phyloP scores from a whole-genome alignment of 2,113 vertebrate genomes.

The Epinephelus fuscoguttatus region DNA sequence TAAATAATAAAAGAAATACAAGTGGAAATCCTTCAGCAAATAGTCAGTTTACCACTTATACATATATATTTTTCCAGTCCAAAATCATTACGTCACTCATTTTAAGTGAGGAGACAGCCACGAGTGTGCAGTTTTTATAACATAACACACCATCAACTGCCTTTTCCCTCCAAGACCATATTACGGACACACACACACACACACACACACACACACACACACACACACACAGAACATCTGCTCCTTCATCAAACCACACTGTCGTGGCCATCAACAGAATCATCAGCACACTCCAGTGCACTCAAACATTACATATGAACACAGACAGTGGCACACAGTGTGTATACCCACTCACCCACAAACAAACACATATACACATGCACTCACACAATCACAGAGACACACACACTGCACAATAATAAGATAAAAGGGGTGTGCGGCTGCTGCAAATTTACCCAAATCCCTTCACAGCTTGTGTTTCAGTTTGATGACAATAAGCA shows the following conservation, averaged over 20 bases:
- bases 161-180: slow-evolving; percentile 4
- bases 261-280: slow-evolving; percentile 21
- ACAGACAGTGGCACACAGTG: not conserved
- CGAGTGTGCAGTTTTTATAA: not conserved
- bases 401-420: not conserved
- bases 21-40: not conserved
- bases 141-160: slow-evolving; percentile 16
- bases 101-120: not conserved
- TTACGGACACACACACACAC: slow-evolving; percentile 4
- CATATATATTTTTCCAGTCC: too few relatives aligned
- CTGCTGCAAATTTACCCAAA: slow-evolving; percentile 38
- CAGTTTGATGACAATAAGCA: slow-evolving; percentile 36
- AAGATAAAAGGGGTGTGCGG: slow-evolving; percentile 25
- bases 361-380: not conserved
- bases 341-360: not conserved
- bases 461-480: slow-evolving; percentile 36
- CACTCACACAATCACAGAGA: not conserved
- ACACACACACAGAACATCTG: slow-evolving; percentile 45
- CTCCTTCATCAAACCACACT: slow-evolving; percentile 35
- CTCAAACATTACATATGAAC: slow-evolving; percentile 33
- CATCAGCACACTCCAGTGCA: slow-evolving; percentile 28
- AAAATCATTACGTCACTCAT: not conserved
- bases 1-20: not conserved
- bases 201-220: slow-evolving; percentile 2
- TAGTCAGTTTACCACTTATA: not conserved